Base-by-base conservation (phyloP, 1,140 invertebrate genomes). In the Mycetomoellerius zeteki region DNA sequence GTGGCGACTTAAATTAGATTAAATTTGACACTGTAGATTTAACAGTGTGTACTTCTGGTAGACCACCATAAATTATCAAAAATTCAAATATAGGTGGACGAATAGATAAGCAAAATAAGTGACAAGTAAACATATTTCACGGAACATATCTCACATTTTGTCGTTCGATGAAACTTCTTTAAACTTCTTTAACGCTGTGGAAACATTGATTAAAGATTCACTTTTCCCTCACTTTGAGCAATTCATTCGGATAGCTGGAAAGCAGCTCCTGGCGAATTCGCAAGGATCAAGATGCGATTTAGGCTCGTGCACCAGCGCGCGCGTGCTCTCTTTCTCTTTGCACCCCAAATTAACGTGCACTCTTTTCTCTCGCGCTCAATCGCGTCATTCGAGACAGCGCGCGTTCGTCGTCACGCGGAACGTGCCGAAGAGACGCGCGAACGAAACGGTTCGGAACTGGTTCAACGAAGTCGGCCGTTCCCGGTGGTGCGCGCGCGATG, bases 381-480 rank as follows among this genome's bases (percentile, higher is more conserved):
- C 43, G 52, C 64, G 82, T 89, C 84, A 80, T 71, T 89, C 71
- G 87, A 86, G 56, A 85, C 85, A 72, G 75, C 27, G 52, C 47
- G 54, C 67, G 86, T 64, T 82, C 67, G 52, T 24, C 58, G 52
- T 86, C 30, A 69, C 72, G 50, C 77, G 60, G 72, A 89, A 87
- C 77, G 88, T 82, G 76, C 65, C 76, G 54, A 65, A 62, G 76
- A 86, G 77, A 89, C 89, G 77, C 77, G 80, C 62, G 56, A 90
- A 85, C 84, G 76, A 88, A 90, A 90, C 89, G 62, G 56, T 88
- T 90, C 71, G 86, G 89, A 90, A 90, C 88, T 90, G 89, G 88
- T 90, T 90, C 88, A 82, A 33, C 73, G 24, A 87, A 90, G 89
- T 90, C 88, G 89, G 77, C 62, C 71, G 76, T 90, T 90, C 89